phyloP scores from a whole-genome alignment of 2,888 invertebrate species.

The Caenorhabditis angaria region DNA sequence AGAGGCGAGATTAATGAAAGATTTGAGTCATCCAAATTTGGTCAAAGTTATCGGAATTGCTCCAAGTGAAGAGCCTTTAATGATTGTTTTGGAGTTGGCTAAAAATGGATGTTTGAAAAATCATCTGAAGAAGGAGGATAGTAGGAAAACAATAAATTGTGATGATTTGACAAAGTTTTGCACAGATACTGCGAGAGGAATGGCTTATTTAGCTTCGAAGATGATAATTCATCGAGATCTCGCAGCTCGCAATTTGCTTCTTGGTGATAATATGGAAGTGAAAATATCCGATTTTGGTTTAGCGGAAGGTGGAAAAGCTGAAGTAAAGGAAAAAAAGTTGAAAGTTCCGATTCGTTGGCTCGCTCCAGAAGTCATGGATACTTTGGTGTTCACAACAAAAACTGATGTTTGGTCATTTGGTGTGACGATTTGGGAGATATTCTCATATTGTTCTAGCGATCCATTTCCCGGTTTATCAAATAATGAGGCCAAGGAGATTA shows the following conservation, averaged over 20 bases:
- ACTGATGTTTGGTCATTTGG: slow-evolving; percentile 57
- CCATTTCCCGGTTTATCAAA: slow-evolving; percentile 50
- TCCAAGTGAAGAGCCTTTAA: slow-evolving; percentile 45
- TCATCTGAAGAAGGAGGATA: slow-evolving; percentile 19
- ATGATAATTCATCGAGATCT: slow-evolving; percentile 46
- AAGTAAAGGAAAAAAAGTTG: slow-evolving; percentile 44
- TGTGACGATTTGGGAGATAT: slow-evolving; percentile 56
- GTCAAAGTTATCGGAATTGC: slow-evolving; percentile 47
- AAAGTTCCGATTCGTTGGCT: slow-evolving; percentile 60
- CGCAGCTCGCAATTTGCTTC: slow-evolving; percentile 46
- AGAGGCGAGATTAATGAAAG: slow-evolving; percentile 44
- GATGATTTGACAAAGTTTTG: slow-evolving; percentile 23
- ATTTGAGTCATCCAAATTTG: slow-evolving; percentile 34
- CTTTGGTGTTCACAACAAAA: slow-evolving; percentile 50
- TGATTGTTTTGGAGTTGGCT: slow-evolving; percentile 47
- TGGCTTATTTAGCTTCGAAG: slow-evolving; percentile 32
- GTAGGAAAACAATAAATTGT: too few species aligned
- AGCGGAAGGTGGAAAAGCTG: slow-evolving; percentile 33
- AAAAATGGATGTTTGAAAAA: slow-evolving; percentile 48
- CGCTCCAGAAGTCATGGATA: slow-evolving; percentile 54
- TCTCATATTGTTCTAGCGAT: slow-evolving; percentile 41
- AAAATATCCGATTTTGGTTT: slow-evolving; percentile 51
- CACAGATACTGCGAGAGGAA: slow-evolving; percentile 31
- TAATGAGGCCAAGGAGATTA: slow-evolving; percentile 35
- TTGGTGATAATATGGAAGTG: slow-evolving; percentile 24